Conservation (phyloP, 2,888 invertebrate genomes). For the Poecilus cupreus region DNA sequence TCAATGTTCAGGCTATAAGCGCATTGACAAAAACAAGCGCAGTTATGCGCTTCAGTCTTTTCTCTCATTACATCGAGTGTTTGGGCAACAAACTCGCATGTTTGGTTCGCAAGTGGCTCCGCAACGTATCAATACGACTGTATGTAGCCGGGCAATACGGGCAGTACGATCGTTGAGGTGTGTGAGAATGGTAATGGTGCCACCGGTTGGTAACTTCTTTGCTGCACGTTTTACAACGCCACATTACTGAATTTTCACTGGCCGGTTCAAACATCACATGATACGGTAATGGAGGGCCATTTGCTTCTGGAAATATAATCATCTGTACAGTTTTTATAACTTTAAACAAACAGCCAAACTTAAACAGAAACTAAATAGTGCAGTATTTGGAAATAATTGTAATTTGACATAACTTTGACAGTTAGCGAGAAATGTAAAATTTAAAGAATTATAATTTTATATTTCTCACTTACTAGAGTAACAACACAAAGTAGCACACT, state of each 20-base stretch:
- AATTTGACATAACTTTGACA: no score
- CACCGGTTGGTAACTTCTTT: slow-evolving; percentile 92
- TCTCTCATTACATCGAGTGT: slow-evolving; percentile 53
- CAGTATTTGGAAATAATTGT: background rate
- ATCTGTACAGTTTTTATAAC: slow-evolving; percentile 19
- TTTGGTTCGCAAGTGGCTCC: slow-evolving; percentile 87
- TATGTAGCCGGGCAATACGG: slow-evolving; percentile 91
- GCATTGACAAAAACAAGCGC: background rate
- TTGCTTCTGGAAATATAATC: slow-evolving; percentile 69
- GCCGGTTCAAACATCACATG: slow-evolving; percentile 88
- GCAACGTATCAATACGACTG: slow-evolving; percentile 90
- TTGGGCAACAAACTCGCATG: slow-evolving; percentile 74
- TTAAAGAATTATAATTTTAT: no score
- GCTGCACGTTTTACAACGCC: slow-evolving; percentile 88
- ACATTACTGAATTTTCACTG: slow-evolving; percentile 82
- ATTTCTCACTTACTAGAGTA: no score
- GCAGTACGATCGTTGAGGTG: slow-evolving; percentile 86
- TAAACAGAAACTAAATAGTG: background rate
- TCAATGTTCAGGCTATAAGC: background rate
- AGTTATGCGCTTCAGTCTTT: slow-evolving; percentile 50
- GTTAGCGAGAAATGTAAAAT: no score
- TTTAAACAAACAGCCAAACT: background rate
- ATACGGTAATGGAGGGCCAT: slow-evolving; percentile 78
- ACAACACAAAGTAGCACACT: no score
- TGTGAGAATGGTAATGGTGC: slow-evolving; percentile 92